Evolutionary conservation across 1,140 invertebrate genomes (phyloP).

Genomic region (Aricia agestis): DNA sequence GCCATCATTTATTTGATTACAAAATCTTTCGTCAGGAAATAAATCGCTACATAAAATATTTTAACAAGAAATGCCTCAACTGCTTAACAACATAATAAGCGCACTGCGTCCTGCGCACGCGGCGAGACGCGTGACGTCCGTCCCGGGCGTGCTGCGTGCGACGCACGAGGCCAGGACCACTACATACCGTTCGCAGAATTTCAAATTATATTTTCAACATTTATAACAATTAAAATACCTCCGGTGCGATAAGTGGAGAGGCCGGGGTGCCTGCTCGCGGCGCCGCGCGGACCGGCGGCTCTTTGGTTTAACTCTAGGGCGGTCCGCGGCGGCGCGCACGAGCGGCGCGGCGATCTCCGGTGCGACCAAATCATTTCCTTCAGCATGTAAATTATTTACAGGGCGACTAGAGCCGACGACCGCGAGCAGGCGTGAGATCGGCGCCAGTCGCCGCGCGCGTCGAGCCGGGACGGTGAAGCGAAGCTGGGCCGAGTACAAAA

Average conservation of each 20-base stretch:
- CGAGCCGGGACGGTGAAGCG: conserved; percentile 27
- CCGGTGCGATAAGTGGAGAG: neutral
- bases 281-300: neutral
- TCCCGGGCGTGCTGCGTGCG: neutral
- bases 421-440: neutral
- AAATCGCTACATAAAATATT: conserved; percentile 70
- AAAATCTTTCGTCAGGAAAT: conserved; percentile 70
- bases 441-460: neutral
- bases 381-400: neutral
- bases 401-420: neutral
- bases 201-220: conserved; percentile 8
- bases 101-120: conserved; percentile 9
- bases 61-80: conserved; percentile 60
- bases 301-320: conserved; percentile 1
- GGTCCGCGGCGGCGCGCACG: neutral
- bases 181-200: neutral
- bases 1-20: conserved; percentile 73
- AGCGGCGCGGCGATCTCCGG: neutral
- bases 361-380: neutral
- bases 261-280: neutral
- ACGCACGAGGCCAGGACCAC: neutral
- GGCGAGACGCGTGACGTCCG: neutral
- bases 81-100: conserved; percentile 30
- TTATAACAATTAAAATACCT: neutral
- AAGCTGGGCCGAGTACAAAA: conserved; percentile 41